Percentiles rank a stretch among this genome's conserved stretches.
phyloP scores from a whole-genome alignment of 2,113 vertebrate species.

The Australoheros scitulus region DNA sequence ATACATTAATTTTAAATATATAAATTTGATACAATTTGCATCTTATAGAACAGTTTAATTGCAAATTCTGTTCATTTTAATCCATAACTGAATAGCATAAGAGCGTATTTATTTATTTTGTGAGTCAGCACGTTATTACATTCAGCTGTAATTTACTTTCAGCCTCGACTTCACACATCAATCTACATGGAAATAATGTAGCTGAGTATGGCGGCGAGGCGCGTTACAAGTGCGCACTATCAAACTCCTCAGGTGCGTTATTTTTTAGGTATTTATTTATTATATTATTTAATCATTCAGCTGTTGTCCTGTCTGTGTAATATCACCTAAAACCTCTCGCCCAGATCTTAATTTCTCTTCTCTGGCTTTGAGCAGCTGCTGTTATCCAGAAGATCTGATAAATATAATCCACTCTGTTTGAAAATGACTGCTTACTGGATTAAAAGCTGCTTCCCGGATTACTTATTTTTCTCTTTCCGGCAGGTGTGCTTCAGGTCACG shows the following conservation, averaged over 20 bases:
- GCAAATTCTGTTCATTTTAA: not conserved
- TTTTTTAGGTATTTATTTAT: not conserved
- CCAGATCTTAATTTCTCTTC: not conserved
- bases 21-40: not conserved
- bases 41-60: not conserved
- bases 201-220: slow-evolving; percentile 28
- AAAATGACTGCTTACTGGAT: no score
- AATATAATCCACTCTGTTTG: not conserved
- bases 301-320: not conserved
- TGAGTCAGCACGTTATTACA: not conserved
- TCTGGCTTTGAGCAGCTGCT: not conserved
- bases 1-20: not conserved
- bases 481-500: slow-evolving; percentile 71
- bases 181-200: not conserved
- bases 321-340: no score
- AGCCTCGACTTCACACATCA: slow-evolving; percentile 25
- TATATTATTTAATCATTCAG: not conserved
- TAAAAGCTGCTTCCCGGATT: not conserved
- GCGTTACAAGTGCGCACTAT: slow-evolving; percentile 17
- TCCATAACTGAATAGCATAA: fast-evolving
- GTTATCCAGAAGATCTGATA: not conserved
- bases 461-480: not conserved
- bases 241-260: slow-evolving; percentile 30
- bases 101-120: fast-evolving
- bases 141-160: not conserved